phyloP scores from a whole-genome alignment of 2,113 vertebrate genomes.

The Limanda limanda region DNA sequence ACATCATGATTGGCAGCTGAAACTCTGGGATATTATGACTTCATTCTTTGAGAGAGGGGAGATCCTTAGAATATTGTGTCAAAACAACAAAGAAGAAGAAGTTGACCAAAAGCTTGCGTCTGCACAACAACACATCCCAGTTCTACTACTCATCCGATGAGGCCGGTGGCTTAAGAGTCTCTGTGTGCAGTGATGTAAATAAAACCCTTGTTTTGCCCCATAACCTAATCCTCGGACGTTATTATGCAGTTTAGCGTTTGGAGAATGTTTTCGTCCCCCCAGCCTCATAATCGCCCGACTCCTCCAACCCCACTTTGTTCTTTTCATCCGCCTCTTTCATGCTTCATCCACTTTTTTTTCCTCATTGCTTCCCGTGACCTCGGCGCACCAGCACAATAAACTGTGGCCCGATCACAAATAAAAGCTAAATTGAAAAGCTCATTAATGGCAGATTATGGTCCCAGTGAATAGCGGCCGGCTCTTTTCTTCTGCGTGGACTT shows the following conservation, averaged over 20 bases:
- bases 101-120: too few relatives aligned
- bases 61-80: too few relatives aligned
- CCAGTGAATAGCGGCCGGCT: constrained; percentile 33
- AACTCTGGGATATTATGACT: too few relatives aligned
- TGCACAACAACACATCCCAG: constrained; percentile 10
- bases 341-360: constrained; percentile 26
- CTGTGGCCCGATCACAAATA: constrained; percentile 41
- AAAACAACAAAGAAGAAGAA: too few relatives aligned
- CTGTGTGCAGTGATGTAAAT: constrained; percentile 58
- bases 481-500: constrained; percentile 2
- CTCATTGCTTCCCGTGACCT: constrained; percentile 26
- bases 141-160: constrained; percentile 36
- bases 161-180: constrained; percentile 41
- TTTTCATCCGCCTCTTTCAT: constrained; percentile 34
- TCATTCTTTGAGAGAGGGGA: too few relatives aligned
- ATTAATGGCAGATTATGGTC: constrained; percentile 55
- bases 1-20: too few relatives aligned
- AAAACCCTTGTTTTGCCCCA: constrained; percentile 46
- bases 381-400: constrained; percentile 1
- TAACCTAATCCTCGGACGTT: constrained; percentile 54
- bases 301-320: constrained; percentile 33
- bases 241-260: constrained; percentile 43
- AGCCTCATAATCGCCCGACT: constrained; percentile 28
- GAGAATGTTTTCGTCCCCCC: constrained; percentile 41
- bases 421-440: constrained; percentile 50